These are phyloP conservation scores for Apis dorsata DNA, from an alignment of 1,140 invertebrate genomes.

Conservation along the genomic window DNA sequence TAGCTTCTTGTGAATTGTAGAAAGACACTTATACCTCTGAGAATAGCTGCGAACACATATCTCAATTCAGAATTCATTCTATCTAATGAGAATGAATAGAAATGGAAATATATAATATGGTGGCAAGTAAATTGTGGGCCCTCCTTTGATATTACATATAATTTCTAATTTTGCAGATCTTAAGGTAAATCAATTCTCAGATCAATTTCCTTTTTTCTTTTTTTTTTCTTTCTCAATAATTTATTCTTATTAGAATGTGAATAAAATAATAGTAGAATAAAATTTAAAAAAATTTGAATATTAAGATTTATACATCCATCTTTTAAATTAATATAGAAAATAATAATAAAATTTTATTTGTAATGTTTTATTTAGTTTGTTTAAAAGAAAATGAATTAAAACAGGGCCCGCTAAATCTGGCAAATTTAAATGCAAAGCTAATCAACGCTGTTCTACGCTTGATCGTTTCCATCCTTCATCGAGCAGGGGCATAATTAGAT, in stretches of 20 bases:
- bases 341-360: background rate
- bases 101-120: background rate
- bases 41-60: constrained; percentile 65
- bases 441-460: constrained; percentile 29
- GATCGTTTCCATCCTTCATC: constrained; percentile 55
- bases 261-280: no score
- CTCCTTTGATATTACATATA: background rate
- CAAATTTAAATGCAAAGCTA: constrained; percentile 5
- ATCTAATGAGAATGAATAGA: constrained; percentile 5
- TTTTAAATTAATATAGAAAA: background rate
- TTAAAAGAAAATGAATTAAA: background rate
- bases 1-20: constrained; percentile 59
- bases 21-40: constrained; percentile 47
- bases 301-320: background rate
- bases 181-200: background rate
- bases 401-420: background rate
- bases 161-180: background rate
- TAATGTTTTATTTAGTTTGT: background rate
- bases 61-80: constrained; percentile 54
- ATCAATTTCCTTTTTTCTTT: background rate
- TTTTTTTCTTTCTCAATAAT: background rate
- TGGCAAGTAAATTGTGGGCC: background rate
- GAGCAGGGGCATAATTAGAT: constrained; percentile 58
- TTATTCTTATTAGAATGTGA: no score
- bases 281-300: background rate